Conservation (phyloP, 2,888 invertebrate genomes). For the Brachyptera risi region DNA sequence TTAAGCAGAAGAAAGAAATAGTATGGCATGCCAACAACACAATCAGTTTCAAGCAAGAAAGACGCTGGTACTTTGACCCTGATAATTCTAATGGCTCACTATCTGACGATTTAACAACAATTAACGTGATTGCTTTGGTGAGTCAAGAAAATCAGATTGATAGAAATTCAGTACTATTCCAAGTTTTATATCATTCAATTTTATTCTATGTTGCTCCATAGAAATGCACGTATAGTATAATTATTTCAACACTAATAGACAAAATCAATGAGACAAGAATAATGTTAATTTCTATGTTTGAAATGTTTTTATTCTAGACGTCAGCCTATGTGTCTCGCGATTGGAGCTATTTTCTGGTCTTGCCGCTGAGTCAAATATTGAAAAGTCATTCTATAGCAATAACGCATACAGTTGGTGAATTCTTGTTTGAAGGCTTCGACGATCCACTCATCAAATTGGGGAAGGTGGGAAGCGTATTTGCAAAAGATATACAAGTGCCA, state of each 20-base stretch:
- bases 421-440: constrained; percentile 76
- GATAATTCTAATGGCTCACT: constrained; percentile 64
- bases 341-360: constrained; percentile 47
- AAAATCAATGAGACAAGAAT: too few species aligned
- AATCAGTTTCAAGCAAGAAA: constrained; percentile 63
- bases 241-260: too few species aligned
- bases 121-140: constrained; percentile 77
- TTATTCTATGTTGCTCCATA: too few species aligned
- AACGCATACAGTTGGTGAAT: constrained; percentile 60
- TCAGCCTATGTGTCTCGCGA: constrained; percentile 56
- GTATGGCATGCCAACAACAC: constrained; percentile 69
- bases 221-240: too few species aligned
- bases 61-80: constrained; percentile 66
- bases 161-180: too few species aligned
- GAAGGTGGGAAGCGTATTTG: constrained; percentile 53
- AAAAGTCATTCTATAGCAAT: constrained; percentile 55
- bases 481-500: constrained; percentile 42
- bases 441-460: constrained; percentile 68
- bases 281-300: too few species aligned
- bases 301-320: constrained; percentile 50
- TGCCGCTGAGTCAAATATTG: constrained; percentile 39
- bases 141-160: too few species aligned
- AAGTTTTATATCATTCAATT: too few species aligned
- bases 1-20: constrained; percentile 67
- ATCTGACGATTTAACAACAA: constrained; percentile 62